These are phyloP conservation scores for Stichodactyla helianthus DNA, from an alignment of 64 coral and sea anemone genomes.

Conservation along the genomic window DNA sequence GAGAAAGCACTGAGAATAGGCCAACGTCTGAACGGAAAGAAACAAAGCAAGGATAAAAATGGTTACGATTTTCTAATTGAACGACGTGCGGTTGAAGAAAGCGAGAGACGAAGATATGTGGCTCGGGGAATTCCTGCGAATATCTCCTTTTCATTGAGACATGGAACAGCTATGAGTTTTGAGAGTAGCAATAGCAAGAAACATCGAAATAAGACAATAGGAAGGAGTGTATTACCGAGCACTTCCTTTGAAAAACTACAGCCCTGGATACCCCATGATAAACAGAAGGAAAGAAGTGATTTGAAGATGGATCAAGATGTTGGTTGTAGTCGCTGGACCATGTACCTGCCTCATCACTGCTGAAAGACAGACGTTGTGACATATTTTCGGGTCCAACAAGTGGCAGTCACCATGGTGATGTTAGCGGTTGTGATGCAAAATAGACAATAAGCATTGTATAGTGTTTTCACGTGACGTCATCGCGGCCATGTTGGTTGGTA, in stretches of 20 bases:
- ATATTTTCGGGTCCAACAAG: too few relatives aligned
- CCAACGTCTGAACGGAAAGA: not conserved
- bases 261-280: not conserved
- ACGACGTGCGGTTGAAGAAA: not conserved
- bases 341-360: not conserved
- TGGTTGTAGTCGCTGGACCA: not conserved
- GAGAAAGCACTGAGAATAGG: not conserved
- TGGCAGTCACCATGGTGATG: too few relatives aligned
- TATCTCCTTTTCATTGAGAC: too few relatives aligned
- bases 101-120: not conserved
- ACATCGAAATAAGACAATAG: not conserved
- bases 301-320: not conserved
- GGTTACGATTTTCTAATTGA: not conserved
- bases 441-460: too few relatives aligned
- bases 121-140: not conserved
- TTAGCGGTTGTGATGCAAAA: too few relatives aligned
- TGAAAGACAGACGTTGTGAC: not conserved
- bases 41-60: not conserved
- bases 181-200: not conserved
- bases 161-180: not conserved
- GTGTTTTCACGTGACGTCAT: too few relatives aligned
- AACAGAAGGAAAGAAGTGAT: not conserved
- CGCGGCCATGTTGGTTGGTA: too few relatives aligned
- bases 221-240: not conserved
- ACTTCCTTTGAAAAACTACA: not conserved